phyloP scores from a whole-genome alignment of 2,888 invertebrate species.

The Caenorhabditis macrosperma region DNA sequence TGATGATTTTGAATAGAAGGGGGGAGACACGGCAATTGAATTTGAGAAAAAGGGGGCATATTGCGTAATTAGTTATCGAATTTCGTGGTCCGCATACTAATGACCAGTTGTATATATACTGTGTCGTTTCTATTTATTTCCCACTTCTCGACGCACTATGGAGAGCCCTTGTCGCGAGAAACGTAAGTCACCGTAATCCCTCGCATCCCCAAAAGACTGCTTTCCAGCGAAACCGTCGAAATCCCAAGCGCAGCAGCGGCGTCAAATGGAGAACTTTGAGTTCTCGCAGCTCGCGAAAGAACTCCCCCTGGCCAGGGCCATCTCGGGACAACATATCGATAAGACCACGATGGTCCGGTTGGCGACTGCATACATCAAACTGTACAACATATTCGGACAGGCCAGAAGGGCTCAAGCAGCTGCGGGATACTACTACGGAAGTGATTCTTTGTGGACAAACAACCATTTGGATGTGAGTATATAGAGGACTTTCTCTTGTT shows the following conservation, averaged over 20 bases:
- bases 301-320: slow-evolving; percentile 85
- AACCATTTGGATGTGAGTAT: slow-evolving; percentile 63
- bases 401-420: slow-evolving; percentile 28
- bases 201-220: slow-evolving; percentile 2
- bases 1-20: not conserved
- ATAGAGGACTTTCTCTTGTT: not conserved
- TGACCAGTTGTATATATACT: slow-evolving; percentile 5
- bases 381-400: slow-evolving; percentile 57
- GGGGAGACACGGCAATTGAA: slow-evolving; percentile 30
- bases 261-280: slow-evolving; percentile 96
- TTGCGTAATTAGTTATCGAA: slow-evolving; percentile 55
- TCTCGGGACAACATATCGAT: slow-evolving; percentile 86
- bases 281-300: slow-evolving; percentile 93
- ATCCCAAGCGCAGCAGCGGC: slow-evolving; percentile 82
- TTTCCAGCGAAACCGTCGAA: slow-evolving; percentile 32
- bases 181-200: not conserved
- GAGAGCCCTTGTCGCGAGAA: slow-evolving; percentile 24
- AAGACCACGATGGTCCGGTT: slow-evolving; percentile 74
- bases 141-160: slow-evolving; percentile 2
- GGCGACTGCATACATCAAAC: slow-evolving; percentile 69
- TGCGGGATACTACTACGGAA: slow-evolving; percentile 41
- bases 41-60: slow-evolving; percentile 30
- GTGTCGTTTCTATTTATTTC: not conserved
- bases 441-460: slow-evolving; percentile 55
- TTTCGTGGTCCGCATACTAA: slow-evolving; percentile 49